Evolutionary conservation across 2,888 invertebrate species (phyloP).

Genomic region (Formica aserva): DNA sequence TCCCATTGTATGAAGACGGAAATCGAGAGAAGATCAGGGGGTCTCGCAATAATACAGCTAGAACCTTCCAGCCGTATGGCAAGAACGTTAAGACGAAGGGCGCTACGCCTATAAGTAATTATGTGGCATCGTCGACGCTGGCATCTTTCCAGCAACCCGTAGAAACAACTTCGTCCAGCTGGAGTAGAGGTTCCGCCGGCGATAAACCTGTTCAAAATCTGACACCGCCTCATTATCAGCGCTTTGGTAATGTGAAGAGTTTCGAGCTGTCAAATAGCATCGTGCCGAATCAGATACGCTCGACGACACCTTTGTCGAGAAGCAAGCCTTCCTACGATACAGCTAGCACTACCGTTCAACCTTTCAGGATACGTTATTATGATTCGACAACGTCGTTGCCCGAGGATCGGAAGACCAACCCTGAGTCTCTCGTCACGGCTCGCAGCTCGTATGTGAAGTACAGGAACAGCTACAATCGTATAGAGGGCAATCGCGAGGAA

Average conservation of each 20-base stretch:
- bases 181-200: constrained; percentile 53
- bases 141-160: constrained; percentile 74
- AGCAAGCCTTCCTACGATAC: constrained; percentile 34
- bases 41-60: constrained; percentile 86
- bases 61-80: constrained; percentile 86
- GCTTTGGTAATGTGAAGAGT: constrained; percentile 40
- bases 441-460: constrained; percentile 78
- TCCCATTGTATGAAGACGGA: constrained; percentile 78
- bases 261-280: constrained; percentile 53
- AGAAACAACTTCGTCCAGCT: constrained; percentile 29
- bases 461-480: constrained; percentile 69
- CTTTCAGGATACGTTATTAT: constrained; percentile 80
- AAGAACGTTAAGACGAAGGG: constrained; percentile 86
- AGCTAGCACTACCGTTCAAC: constrained; percentile 72
- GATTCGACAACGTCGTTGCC: constrained; percentile 70
- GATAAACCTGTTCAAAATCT: constrained; percentile 64
- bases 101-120: constrained; percentile 84
- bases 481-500: constrained; percentile 37
- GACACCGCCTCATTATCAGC: constrained; percentile 64
- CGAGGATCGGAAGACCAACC: constrained; percentile 49
- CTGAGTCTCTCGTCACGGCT: constrained; percentile 77
- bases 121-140: constrained; percentile 81
- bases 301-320: constrained; percentile 45
- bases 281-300: constrained; percentile 20
- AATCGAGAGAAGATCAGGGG: constrained; percentile 78